These are phyloP conservation scores for Dysdera silvatica DNA, from an alignment of 1,140 invertebrate species.

Conservation along the genomic window DNA sequence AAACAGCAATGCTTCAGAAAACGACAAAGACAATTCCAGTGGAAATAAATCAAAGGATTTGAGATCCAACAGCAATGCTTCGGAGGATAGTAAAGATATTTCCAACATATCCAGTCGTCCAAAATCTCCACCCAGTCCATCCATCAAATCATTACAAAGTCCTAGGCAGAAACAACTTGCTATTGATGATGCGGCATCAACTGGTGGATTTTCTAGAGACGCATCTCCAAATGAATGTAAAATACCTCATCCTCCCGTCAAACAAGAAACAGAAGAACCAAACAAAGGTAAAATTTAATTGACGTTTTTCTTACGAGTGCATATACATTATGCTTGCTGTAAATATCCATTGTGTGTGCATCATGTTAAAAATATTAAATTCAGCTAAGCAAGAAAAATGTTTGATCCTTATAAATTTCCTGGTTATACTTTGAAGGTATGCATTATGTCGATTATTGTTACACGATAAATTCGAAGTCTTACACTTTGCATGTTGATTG, in stretches of 20 bases:
- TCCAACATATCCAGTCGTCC: neutral
- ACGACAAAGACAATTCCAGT: no score
- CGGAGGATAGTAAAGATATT: neutral
- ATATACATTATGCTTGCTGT: no score
- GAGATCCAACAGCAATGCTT: neutral
- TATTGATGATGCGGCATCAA: constrained; percentile 12
- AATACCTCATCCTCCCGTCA: no score
- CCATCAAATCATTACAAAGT: neutral
- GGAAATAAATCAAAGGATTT: no score
- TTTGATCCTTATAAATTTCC: no score
- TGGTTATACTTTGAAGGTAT: no score
- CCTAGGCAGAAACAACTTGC: constrained; percentile 6
- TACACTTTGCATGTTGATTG: no score
- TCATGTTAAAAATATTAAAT: no score
- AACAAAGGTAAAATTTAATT: constrained; percentile 7
- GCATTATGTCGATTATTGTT: no score
- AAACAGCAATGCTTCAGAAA: neutral
- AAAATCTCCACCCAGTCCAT: neutral
- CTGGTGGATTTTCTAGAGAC: constrained; percentile 21
- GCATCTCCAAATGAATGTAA: constrained; percentile 48
- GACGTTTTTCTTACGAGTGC: neutral
- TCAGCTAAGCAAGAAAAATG: no score
- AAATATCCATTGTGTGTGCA: no score
- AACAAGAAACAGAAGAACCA: neutral
- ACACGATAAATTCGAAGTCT: no score